Base-by-base conservation (phyloP, 2,113 vertebrate genomes). In the Pluvianellus socialis region DNA sequence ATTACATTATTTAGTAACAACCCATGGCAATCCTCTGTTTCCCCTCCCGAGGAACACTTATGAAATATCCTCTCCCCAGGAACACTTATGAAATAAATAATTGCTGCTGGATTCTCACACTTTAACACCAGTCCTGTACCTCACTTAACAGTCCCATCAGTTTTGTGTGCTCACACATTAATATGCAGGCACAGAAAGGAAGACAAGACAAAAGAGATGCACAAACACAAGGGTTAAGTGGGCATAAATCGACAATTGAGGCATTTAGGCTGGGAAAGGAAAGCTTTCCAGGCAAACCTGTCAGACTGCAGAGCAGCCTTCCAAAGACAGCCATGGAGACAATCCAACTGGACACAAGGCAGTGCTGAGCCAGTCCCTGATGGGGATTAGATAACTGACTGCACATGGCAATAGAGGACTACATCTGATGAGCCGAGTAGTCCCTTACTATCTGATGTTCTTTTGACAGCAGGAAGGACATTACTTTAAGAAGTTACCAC, bases 231-330 rank as follows among this genome's bases (percentile, higher is more conserved):
- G 47, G 61, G 40, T 86, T 71, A 86, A 75, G 20, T 22, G 21
- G 72, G 47, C 68, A 81, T 86, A 88, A 94, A 79, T 9, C 49
- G 23, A 19, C 52, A 66, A 85, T 14, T 0, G 0, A 79, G 49
- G 42, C 40, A 53, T 56, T 88, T 21, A 66, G 63, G n/a, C 59
- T 84, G 72, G 50, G 11, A 70, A 77, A 72, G 32, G 19, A 52
- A 77, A 84, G 45, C 28, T 86, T 92, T 76, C 53, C 88, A 91
- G 47, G 55, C 67, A 86, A 93, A 74, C 35, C 27, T 53, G 53
- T 91, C 68, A 86, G 30, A 62, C 27, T 42, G 11, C 14, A 28
- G 67, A 88, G 52, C 23, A 86, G 68, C 49, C 24, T 92, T 94
- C 55, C 56, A 90, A 56, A 8, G 19, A 50, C 8, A 90, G 28